Conservation (phyloP, 1,140 invertebrate genomes). For the Centruroides vittatus region DNA sequence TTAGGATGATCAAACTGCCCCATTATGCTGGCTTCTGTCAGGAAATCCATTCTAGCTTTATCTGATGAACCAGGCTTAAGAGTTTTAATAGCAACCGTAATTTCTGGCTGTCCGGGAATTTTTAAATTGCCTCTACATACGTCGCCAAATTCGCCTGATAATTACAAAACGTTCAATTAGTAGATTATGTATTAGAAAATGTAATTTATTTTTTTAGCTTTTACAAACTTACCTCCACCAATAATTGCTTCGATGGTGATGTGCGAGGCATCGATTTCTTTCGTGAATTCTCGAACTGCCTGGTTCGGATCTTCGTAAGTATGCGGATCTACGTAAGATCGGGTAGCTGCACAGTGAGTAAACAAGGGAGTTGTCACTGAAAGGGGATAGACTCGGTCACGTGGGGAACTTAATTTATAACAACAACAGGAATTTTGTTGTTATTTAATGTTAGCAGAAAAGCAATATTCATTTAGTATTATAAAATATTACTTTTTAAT, state of each 20-base stretch:
- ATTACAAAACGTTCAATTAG: no score
- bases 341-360: constrained; percentile 53
- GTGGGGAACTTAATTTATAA: no score
- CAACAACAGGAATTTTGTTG: no score
- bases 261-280: constrained; percentile 92
- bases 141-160: constrained; percentile 84
- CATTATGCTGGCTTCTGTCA: constrained; percentile 95
- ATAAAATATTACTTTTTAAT: background rate
- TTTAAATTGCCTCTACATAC: constrained; percentile 89
- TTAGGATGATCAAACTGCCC: constrained; percentile 99
- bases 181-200: no score
- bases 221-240: constrained; percentile 43
- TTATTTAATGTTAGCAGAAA: no score
- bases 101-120: constrained; percentile 59
- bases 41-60: constrained; percentile 88
- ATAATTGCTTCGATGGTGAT: constrained; percentile 98
- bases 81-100: constrained; percentile 78
- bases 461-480: background rate
- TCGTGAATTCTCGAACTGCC: constrained; percentile 88
- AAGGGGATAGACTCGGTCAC: constrained; percentile 8
- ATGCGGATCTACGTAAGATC: constrained; percentile 96
- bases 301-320: constrained; percentile 98
- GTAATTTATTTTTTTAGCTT: background rate
- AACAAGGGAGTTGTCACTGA: constrained; percentile 90
- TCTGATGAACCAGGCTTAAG: constrained; percentile 89